Evolutionary conservation across 2,888 invertebrate species (phyloP).

Genomic region (Synanthedon andrenaeformis): DNA sequence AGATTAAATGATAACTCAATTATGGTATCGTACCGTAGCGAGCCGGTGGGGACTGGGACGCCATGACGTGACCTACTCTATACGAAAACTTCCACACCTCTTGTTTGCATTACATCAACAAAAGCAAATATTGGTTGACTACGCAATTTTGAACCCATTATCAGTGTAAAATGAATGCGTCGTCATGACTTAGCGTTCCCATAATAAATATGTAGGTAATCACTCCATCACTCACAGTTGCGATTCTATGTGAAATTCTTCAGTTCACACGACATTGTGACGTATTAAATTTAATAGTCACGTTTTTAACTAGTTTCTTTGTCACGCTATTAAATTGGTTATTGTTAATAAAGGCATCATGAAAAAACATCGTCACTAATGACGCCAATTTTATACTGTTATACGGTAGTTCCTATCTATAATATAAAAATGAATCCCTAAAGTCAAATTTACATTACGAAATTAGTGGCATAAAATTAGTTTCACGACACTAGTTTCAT

Average conservation of each 20-base stretch:
- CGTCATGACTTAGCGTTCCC: constrained; percentile 18
- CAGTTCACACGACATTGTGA: neutral
- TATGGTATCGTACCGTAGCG: constrained; percentile 7
- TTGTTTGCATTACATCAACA: constrained; percentile 37
- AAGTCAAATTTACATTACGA: too few species aligned
- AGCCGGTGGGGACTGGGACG: neutral
- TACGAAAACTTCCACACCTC: constrained; percentile 59
- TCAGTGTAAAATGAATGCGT: constrained; percentile 6
- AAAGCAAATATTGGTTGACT: constrained; percentile 43
- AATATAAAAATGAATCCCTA: too few species aligned
- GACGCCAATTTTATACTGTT: neutral
- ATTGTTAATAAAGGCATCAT: neutral
- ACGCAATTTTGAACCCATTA: constrained; percentile 26
- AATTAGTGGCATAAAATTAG: too few species aligned
- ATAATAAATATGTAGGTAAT: constrained; percentile 22
- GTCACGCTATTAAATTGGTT: neutral
- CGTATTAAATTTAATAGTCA: too few species aligned
- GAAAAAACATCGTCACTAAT: neutral
- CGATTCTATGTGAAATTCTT: constrained; percentile 19
- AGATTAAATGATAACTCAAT: constrained; percentile 19
- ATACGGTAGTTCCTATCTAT: too few species aligned
- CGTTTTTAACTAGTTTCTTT: too few species aligned
- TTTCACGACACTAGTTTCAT: too few species aligned
- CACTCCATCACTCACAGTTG: constrained; percentile 8
- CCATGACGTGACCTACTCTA: neutral